Evolutionary conservation across 1,140 invertebrate species (phyloP).

Genomic region (Heliconius nattereri): DNA sequence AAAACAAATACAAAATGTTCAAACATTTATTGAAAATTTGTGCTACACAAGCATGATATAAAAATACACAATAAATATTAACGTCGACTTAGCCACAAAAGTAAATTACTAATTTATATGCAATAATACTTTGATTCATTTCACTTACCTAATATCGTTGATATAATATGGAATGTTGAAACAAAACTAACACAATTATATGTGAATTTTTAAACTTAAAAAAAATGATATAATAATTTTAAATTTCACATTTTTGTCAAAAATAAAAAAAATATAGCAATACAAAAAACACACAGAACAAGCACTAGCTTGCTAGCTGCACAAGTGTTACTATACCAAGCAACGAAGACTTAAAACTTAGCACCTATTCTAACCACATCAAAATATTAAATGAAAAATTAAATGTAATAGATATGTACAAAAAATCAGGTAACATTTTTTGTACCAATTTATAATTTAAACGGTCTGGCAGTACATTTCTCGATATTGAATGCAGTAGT

Average conservation of each 20-base stretch:
- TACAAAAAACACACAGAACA: background rate
- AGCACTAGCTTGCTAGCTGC: constrained; percentile 34
- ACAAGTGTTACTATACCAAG: constrained; percentile 21
- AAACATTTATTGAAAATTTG: constrained; percentile 80
- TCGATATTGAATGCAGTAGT: background rate
- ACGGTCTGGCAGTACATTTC: constrained; percentile 42
- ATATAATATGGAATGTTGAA: constrained; percentile 64
- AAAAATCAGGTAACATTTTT: constrained; percentile 75
- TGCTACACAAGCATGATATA: constrained; percentile 79
- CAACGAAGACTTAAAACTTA: constrained; percentile 46
- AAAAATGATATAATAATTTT: background rate
- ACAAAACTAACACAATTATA: background rate
- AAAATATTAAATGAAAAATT: constrained; percentile 34
- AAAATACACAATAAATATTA: constrained; percentile 80
- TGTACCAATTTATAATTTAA: constrained; percentile 64
- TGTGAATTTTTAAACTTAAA: constrained; percentile 5
- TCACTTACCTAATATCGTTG: constrained; percentile 61
- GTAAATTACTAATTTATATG: constrained; percentile 68
- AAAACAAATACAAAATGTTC: constrained; percentile 43
- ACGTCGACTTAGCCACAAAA: constrained; percentile 73
- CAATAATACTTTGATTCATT: constrained; percentile 73
- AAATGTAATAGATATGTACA: constrained; percentile 47
- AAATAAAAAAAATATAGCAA: background rate
- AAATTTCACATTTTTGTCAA: background rate
- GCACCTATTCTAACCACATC: constrained; percentile 51